These are phyloP conservation scores for Percina caprodes DNA, from an alignment of 2,113 vertebrate species.

Conservation along the genomic window DNA sequence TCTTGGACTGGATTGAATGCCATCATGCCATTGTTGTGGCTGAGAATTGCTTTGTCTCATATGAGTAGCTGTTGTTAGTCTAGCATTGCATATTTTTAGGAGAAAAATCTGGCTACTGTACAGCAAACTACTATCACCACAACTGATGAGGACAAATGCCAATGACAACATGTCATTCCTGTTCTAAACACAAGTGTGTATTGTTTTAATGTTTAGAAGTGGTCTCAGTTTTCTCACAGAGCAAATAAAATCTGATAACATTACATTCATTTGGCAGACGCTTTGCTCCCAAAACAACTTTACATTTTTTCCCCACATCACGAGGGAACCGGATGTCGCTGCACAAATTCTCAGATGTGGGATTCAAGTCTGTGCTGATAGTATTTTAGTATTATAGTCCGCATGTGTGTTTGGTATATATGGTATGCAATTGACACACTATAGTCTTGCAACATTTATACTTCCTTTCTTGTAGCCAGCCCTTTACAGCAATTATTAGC, in stretches of 20 bases:
- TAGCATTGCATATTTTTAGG: slow-evolving; percentile 3
- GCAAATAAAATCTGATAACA: slow-evolving; percentile 42
- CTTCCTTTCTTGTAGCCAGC: background rate
- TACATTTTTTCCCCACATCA: background rate
- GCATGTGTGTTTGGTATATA: background rate
- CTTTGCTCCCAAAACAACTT: slow-evolving; percentile 10
- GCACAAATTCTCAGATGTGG: background rate
- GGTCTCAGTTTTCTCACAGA: slow-evolving; percentile 34
- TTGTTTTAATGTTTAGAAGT: slow-evolving; percentile 36
- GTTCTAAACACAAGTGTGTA: slow-evolving; percentile 35
- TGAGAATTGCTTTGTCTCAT: background rate
- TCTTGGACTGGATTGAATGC: background rate
- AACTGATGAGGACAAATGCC: slow-evolving; percentile 2
- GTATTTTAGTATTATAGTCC: background rate
- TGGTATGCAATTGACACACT: background rate
- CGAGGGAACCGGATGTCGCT: slow-evolving; percentile 25
- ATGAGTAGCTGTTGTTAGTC: background rate
- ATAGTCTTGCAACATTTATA: background rate
- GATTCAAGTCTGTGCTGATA: slow-evolving; percentile 8
- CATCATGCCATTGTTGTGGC: background rate
- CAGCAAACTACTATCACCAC: slow-evolving; percentile 13
- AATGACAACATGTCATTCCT: slow-evolving; percentile 50
- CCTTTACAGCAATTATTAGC: background rate
- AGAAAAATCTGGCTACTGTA: slow-evolving; percentile 15
- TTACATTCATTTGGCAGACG: slow-evolving; percentile 30